A percentile compares a stretch with the other conserved stretches of the same genome.
Evolutionary conservation across 2,113 vertebrate genomes (phyloP).

Genomic region (Azemiops feae): DNA sequence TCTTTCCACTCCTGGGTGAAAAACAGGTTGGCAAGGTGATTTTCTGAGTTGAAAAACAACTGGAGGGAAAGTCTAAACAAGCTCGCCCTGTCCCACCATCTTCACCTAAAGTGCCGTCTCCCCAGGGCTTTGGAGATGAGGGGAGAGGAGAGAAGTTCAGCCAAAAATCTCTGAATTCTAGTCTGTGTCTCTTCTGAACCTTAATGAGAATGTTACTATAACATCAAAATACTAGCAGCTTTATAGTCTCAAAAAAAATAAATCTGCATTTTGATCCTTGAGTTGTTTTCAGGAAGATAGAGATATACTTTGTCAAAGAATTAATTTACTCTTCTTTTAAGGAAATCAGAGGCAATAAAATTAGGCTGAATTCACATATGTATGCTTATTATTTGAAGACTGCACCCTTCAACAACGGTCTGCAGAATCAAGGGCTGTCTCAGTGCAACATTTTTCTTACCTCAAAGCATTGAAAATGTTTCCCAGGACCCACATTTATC

Average conservation of each 20-base stretch:
- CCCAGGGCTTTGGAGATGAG: not conserved
- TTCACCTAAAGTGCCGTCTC: not conserved
- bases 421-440: not conserved
- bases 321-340: not conserved
- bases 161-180: not conserved
- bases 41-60: slow-evolving; percentile 5
- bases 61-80: not conserved
- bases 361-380: not conserved
- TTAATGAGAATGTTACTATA: not conserved
- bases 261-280: not conserved
- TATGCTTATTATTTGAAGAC: not conserved
- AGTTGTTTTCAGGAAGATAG: not conserved
- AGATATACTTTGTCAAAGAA: not conserved
- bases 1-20: not conserved
- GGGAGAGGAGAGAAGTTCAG: not conserved
- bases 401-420: not conserved
- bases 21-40: not conserved
- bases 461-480: not conserved
- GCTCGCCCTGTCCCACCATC: not conserved
- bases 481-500: not conserved
- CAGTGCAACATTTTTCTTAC: not conserved
- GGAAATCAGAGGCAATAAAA: not conserved
- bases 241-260: not conserved
- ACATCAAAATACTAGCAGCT: not conserved
- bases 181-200: not conserved